Base-by-base conservation (phyloP, 2,797 vertebrate species). In the Trematomus bernacchii region DNA sequence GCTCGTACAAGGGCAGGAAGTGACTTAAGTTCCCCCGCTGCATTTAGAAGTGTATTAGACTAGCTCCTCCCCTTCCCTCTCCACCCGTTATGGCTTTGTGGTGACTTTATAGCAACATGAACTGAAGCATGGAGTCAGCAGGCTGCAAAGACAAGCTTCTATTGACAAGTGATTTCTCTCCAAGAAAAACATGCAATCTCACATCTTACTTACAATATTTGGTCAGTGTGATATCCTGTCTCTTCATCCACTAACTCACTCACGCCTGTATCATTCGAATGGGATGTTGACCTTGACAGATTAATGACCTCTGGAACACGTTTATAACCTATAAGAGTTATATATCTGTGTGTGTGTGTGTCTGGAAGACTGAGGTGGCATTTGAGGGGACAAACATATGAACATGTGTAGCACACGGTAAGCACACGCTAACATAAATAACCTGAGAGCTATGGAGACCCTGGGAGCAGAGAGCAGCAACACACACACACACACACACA, bases 361-460 rank as follows among this genome's bases (percentile, higher is more conserved):
- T 77, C 77, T 93, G 93, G 92, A 94, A 94, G 94, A 95, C 93
- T 92, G 86, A 84, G 76, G 83, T 72, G 83, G 79, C 55, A 50
- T 88, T 73, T 84, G 87, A 87, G 71, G 78, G 80, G 83, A 89
- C 82, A 52, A 89, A 87, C 73, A 55, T 67, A 53, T 61, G 0
- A 68, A 79, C 66, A 85, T 6, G n/a, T 73, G 47, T 83, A 81
- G 77, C 70, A 84, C 84, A 84, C 74, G 21, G 33, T 72, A 77
- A 88, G 78, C 77, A 88, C 90, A 90, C 72, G 76, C 57, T 40
- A 91, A 91, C 91, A 84, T 48, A 90, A 86, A 90, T 66, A 91
- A 91, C 92, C 93, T 93, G 89, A 91, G 93, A 94, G 93, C 90
- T 92, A 91, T 93, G 91, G 87, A 88, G 85, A 93, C 87, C 91